Base-by-base conservation (phyloP, 2,113 vertebrate genomes). In the Ophiodon elongatus region DNA sequence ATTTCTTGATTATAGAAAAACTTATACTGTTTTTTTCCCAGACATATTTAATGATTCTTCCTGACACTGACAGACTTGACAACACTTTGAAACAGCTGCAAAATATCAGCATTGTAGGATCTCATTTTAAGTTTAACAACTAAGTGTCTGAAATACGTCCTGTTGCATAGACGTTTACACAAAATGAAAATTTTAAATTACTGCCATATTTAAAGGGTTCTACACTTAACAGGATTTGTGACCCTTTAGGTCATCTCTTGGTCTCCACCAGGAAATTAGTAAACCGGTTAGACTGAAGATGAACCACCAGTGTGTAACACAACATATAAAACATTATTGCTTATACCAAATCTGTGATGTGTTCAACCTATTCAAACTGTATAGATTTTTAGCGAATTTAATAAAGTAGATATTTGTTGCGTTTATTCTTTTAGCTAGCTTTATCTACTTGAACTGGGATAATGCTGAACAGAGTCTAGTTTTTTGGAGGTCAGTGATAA, bases 401-500 rank as follows among this genome's bases (percentile, higher is more conserved):
- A 76, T 39, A 14, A 23, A 54, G 19, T 41, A n/a, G 35, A 31
- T n/a, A 41, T 31, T n/a, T 67, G 27, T 25, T 25, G 52, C 21
- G 23, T 47, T 76, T 62, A 9, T 54, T 54, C 50, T 27, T 47
- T n/a, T 19, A 52, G 31, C 10, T 14, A 63, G 45, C 19, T 37
- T 41, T 60, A 72, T 66, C 73, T 37, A 14, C 23, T 29, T 31
- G 52, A 29, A 15, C 19, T 31, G 14, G 35, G 23, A 47, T 52
- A 2, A 43, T 31, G 50, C 15, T 70, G 25, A 39, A 73, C 37
- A 37, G 50, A 77, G 77, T 73, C 71, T 41, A 47, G 59, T 82
- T 77, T 59, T 69, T 69, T 70, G 47, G 13, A 68, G 88, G 64
- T 73, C 69, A 17, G 43, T 66, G 66, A 84, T 79, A 79, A 86